phyloP scores from a whole-genome alignment of 1,140 invertebrate genomes.

The Matsumurasca onukii region DNA sequence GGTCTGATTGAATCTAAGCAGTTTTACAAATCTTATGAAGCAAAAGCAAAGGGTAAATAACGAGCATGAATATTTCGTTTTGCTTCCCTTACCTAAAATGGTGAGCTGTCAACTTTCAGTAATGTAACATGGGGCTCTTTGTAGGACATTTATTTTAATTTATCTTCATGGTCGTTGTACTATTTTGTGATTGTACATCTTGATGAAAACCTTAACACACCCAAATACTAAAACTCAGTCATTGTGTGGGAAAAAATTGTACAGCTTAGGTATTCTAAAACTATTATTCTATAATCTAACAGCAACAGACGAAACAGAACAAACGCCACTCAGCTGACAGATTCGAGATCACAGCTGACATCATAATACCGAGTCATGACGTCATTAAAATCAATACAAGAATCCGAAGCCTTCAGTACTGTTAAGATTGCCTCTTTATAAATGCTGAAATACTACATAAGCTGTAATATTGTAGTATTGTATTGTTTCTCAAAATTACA shows the following conservation, averaged over 20 bases:
- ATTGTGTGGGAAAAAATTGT: background rate
- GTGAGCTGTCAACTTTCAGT: background rate
- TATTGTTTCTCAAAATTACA: too few species aligned
- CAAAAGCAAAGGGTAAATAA: too few species aligned
- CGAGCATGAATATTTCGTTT: too few species aligned
- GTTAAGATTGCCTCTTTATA: too few species aligned
- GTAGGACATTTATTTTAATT: background rate
- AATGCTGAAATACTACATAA: too few species aligned
- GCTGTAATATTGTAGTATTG: too few species aligned
- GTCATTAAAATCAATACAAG: background rate
- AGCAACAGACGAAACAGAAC: background rate
- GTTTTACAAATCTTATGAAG: too few species aligned
- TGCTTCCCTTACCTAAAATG: background rate
- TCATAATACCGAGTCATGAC: background rate
- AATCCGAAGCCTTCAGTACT: too few species aligned
- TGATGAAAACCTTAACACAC: too few species aligned
- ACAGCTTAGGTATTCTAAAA: background rate
- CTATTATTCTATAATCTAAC: conserved; percentile 9
- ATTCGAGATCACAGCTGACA: conserved; percentile 7
- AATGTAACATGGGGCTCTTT: background rate
- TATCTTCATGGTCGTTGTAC: too few species aligned
- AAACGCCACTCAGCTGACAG: conserved; percentile 21
- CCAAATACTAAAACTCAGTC: background rate
- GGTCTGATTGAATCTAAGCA: too few species aligned
- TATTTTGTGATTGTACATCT: too few species aligned